Evolutionary conservation across 2,797 vertebrate species (phyloP).

Genomic region (Neopelma chrysocephalum): DNA sequence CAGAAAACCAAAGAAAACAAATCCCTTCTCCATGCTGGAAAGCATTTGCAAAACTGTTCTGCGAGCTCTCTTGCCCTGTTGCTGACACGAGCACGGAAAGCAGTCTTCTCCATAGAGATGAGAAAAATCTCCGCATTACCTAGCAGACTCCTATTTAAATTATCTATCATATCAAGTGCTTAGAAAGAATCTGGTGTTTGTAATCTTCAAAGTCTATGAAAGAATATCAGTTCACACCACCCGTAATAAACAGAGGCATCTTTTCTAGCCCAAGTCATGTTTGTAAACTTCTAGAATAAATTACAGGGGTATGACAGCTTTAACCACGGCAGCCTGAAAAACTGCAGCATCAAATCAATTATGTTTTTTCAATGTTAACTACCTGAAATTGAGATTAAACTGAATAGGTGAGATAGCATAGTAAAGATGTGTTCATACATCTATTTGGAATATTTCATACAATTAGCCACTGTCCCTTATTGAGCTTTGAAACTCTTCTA

Average conservation of each 20-base stretch:
- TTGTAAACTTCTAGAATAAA: conserved; percentile 8
- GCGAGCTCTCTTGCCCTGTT: not conserved
- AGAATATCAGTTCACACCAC: not conserved
- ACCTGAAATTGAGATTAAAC: not conserved
- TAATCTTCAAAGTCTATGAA: not conserved
- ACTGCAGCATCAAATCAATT: not conserved
- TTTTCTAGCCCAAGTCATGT: not conserved
- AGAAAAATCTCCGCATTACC: not conserved
- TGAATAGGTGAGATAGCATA: not conserved
- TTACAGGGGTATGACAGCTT: not conserved
- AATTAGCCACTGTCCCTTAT: not conserved
- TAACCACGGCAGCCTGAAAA: not conserved
- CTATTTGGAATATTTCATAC: not conserved
- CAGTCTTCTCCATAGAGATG: not conserved
- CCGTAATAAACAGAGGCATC: not conserved
- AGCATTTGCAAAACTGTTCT: not conserved
- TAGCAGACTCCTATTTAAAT: not conserved
- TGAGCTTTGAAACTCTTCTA: not conserved
- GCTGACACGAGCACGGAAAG: not conserved
- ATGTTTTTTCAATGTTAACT: not conserved
- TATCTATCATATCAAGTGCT: not conserved
- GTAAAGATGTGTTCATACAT: not conserved
- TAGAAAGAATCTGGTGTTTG: not conserved
- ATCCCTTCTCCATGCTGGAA: not conserved
- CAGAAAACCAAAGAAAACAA: not conserved